Evolutionary conservation across 2,797 vertebrate species (phyloP).

Genomic region (Dermochelys coriacea): DNA sequence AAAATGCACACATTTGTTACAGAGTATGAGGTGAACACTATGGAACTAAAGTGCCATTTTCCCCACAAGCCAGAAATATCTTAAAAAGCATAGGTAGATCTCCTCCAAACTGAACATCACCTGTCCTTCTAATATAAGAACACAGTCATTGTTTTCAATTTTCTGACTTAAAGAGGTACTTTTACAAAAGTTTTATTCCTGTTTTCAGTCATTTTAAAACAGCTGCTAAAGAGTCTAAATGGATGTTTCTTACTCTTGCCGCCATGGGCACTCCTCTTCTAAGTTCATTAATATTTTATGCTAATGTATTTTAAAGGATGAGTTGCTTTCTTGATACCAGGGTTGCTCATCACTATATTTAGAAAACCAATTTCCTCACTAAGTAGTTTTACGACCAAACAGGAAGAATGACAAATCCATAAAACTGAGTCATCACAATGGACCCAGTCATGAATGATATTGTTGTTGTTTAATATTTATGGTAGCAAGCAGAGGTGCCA

Average conservation of each 20-base stretch:
- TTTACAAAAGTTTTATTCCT: neutral
- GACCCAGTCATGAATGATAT: neutral
- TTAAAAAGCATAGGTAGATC: neutral
- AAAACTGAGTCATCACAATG: neutral
- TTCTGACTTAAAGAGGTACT: neutral
- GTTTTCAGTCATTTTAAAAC: neutral
- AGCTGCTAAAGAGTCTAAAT: neutral
- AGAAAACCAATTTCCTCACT: neutral
- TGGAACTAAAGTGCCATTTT: neutral
- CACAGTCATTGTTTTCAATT: neutral
- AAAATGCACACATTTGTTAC: neutral
- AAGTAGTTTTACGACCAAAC: neutral
- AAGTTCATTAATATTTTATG: neutral
- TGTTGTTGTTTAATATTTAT: neutral
- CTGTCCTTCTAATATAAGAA: neutral
- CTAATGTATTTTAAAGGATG: neutral
- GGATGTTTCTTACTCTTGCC: neutral
- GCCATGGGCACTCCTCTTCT: neutral
- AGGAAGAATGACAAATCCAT: neutral
- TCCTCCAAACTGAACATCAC: neutral
- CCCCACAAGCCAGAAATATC: neutral
- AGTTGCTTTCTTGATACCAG: neutral
- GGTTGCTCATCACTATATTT: neutral
- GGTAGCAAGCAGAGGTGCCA: neutral
- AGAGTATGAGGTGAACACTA: neutral